Conservation (phyloP, 2,113 vertebrate species). For the Hiodon tergisus region DNA sequence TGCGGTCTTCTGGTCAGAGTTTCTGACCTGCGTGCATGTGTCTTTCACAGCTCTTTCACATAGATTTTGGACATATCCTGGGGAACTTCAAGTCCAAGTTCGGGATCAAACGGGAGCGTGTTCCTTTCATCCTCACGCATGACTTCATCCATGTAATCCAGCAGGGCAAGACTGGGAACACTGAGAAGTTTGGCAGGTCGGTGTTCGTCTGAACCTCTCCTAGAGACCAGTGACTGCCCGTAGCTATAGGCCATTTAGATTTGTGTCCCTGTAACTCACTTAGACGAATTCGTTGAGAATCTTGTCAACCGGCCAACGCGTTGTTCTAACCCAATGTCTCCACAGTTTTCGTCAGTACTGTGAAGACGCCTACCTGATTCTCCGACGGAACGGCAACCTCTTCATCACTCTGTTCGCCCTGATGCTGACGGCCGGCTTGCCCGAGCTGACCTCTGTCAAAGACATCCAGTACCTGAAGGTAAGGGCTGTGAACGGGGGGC, state of each 20-base stretch:
- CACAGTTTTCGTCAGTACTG: constrained; percentile 91
- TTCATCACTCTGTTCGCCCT: constrained; percentile 97
- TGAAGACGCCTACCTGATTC: constrained; percentile 87
- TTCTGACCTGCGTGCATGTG: not conserved
- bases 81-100: constrained; percentile 99
- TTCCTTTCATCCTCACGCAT: constrained; percentile 97
- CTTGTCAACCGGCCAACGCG: too few species aligned
- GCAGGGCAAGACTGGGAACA: constrained; percentile 94
- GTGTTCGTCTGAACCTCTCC: constrained; percentile 35
- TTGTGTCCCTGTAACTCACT: too few species aligned
- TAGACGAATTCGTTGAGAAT: too few species aligned
- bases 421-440: constrained; percentile 95
- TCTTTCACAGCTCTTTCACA: constrained; percentile 84
- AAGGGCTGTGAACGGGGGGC: constrained; percentile 20
- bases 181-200: constrained; percentile 92
- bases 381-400: constrained; percentile 89
- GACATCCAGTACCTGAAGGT: constrained; percentile 99
- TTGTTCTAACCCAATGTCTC: not conserved
- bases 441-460: constrained; percentile 93
- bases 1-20: not conserved
- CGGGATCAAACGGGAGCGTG: constrained; percentile 96
- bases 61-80: constrained; percentile 97
- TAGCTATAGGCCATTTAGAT: too few species aligned
- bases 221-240: not conserved
- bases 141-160: constrained; percentile 99